Conservation (phyloP, 1,140 invertebrate species). For the Nebria ingens region DNA sequence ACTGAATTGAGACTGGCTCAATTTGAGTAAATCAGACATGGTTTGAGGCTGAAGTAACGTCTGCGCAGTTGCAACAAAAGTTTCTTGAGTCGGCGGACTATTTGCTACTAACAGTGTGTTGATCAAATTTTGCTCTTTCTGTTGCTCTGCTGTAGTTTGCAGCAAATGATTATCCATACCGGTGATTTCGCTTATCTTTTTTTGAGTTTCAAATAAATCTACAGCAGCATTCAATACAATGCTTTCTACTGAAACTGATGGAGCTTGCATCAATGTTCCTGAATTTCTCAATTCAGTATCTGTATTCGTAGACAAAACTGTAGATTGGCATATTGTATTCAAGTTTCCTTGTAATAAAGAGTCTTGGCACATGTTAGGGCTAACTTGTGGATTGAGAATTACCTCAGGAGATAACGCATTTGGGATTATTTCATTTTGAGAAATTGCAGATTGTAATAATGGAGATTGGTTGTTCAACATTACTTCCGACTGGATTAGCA, state of each 20-base stretch:
- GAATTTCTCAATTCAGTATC: conserved; percentile 18
- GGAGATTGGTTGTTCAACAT: conserved; percentile 34
- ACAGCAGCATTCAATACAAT: conserved; percentile 54
- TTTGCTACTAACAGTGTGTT: not conserved
- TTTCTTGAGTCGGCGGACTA: not conserved
- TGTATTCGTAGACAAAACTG: not conserved
- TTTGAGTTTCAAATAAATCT: conserved; percentile 40
- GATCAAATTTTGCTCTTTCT: not conserved
- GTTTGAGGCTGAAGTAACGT: not conserved
- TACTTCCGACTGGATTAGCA: conserved; percentile 35
- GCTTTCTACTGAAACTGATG: conserved; percentile 53
- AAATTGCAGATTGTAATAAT: conserved; percentile 22
- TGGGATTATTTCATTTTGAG: conserved; percentile 25
- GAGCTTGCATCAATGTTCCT: conserved; percentile 41
- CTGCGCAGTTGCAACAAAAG: not conserved
- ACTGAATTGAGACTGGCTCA: not conserved
- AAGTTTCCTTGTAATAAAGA: conserved; percentile 30
- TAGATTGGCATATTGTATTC: conserved; percentile 12
- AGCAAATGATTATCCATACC: not conserved
- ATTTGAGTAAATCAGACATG: not conserved
- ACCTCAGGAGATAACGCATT: conserved; percentile 41
- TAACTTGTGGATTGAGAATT: conserved; percentile 50
- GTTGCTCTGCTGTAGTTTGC: not conserved
- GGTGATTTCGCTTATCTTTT: conserved; percentile 23
- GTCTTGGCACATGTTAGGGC: conserved; percentile 42